These are phyloP conservation scores for Mactromeris polynyma DNA, from an alignment of 2,888 invertebrate species.

Conservation along the genomic window DNA sequence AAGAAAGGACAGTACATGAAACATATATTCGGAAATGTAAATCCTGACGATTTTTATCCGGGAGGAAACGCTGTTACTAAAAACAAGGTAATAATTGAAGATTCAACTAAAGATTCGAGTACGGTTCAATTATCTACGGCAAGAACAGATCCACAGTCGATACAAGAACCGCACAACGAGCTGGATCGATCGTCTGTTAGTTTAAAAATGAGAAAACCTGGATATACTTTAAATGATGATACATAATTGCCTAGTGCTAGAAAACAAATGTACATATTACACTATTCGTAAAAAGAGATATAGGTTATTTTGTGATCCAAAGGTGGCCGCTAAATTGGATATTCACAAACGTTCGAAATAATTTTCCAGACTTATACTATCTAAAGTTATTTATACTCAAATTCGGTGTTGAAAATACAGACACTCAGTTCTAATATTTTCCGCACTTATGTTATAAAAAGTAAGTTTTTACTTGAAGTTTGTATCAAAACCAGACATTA, in stretches of 20 bases:
- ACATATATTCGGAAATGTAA: constrained; percentile 74
- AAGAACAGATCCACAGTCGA: not conserved
- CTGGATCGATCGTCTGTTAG: constrained; percentile 58
- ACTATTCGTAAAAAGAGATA: too few species aligned
- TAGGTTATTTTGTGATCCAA: too few species aligned
- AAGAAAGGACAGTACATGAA: constrained; percentile 72
- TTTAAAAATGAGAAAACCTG: constrained; percentile 40
- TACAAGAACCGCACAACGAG: constrained; percentile 25
- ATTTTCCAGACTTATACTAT: too few species aligned
- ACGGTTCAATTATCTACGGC: not conserved
- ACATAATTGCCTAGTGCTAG: not conserved
- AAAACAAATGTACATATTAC: too few species aligned
- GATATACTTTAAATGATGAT: not conserved
- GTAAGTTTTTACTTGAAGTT: too few species aligned
- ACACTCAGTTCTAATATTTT: too few species aligned
- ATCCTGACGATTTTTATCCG: constrained; percentile 68
- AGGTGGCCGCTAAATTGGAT: too few species aligned
- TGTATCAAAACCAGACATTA: too few species aligned
- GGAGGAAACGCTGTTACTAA: constrained; percentile 32
- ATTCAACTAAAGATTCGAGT: not conserved
- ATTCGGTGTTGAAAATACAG: too few species aligned
- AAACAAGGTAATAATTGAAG: constrained; percentile 21
- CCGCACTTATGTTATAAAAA: too few species aligned
- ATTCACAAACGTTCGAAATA: too few species aligned
- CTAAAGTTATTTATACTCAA: too few species aligned